Conservation (phyloP, 2,113 vertebrate genomes). For the Apus apus region DNA sequence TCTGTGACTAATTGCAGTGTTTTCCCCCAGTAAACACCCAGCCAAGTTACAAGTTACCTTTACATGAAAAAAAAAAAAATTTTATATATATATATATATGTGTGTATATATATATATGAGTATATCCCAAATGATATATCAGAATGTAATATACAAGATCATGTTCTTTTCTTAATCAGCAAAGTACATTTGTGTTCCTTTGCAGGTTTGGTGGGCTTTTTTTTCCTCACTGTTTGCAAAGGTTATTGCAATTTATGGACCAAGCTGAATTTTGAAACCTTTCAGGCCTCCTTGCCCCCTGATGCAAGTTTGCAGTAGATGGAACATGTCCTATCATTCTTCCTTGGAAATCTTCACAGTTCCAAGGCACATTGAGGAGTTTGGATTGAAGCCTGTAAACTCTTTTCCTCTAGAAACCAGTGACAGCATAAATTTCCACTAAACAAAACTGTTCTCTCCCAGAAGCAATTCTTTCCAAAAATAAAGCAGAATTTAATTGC, state of each 20-base stretch:
- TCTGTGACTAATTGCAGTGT: background rate
- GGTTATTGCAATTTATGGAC: background rate
- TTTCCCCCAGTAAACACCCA: background rate
- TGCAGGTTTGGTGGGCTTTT: background rate
- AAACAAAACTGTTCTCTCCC: background rate
- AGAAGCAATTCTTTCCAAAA: background rate
- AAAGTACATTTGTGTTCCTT: background rate
- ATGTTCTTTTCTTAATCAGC: background rate
- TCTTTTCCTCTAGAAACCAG: background rate
- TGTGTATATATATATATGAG: background rate
- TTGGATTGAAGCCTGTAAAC: background rate
- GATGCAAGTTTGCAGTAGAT: background rate
- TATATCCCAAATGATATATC: background rate
- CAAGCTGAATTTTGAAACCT: background rate
- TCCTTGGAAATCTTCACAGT: background rate
- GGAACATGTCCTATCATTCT: background rate
- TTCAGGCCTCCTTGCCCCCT: background rate
- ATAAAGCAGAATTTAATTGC: background rate
- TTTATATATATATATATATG: background rate
- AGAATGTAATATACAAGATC: rapidly evolving
- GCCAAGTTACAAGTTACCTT: background rate
- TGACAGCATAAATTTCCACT: background rate
- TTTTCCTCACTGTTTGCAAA: background rate
- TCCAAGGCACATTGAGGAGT: background rate
- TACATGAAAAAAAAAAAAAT: background rate